phyloP scores from a whole-genome alignment of 1,140 invertebrate genomes.

The Penaeus vannamei region DNA sequence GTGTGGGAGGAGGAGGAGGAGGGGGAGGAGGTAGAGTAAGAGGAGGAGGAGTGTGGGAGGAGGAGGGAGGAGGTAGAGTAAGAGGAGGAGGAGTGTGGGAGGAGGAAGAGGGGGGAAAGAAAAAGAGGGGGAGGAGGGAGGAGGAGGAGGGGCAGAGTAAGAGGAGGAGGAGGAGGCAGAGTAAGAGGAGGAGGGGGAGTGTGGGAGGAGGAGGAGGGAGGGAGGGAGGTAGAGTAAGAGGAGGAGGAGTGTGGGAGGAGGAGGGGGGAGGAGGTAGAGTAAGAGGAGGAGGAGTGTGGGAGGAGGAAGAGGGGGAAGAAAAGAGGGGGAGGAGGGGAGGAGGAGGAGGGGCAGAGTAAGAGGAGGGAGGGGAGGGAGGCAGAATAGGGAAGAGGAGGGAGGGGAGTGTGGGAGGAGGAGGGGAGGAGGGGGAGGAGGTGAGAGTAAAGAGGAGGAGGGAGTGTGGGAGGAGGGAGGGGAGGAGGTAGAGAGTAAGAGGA shows the following conservation, averaged over 20 bases:
- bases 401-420: too few species aligned
- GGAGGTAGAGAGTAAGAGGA: not conserved
- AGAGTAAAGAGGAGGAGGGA: too few species aligned
- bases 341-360: not conserved
- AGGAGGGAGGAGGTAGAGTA: too few species aligned
- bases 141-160: constrained; percentile 69
- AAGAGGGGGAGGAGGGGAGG: not conserved
- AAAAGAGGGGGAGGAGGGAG: too few species aligned
- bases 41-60: too few species aligned
- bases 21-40: too few species aligned
- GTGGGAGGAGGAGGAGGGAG: not conserved
- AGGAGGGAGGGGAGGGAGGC: not conserved
- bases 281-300: not conserved
- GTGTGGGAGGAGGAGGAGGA: too few species aligned
- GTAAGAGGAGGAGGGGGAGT: constrained; percentile 76
- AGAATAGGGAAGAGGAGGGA: too few species aligned
- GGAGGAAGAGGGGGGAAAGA: too few species aligned
- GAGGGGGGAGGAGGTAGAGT: not conserved
- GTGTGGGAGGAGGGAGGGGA: not conserved
- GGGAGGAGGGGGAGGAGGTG: too few species aligned
- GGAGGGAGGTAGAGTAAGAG: not conserved
- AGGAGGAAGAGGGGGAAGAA: not conserved
- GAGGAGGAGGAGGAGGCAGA: constrained; percentile 72
- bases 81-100: too few species aligned
- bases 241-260: not conserved